Conservation (phyloP, 2,797 vertebrate species). For the Enoplosus armatus region DNA sequence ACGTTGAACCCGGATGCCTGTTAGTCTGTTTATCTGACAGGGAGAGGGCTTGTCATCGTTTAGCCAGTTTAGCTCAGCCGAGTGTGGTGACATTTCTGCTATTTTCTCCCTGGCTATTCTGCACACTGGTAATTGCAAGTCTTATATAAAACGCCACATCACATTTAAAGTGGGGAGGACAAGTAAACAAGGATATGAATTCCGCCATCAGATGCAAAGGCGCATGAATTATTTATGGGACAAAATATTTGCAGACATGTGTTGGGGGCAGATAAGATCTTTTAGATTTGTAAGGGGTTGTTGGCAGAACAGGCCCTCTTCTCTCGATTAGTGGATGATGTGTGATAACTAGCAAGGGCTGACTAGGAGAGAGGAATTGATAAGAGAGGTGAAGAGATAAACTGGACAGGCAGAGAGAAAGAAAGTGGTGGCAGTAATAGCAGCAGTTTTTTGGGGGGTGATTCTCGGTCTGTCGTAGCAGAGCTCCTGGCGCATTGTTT, state of each 20-base stretch:
- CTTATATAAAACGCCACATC: constrained; percentile 53
- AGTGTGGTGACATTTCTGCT: constrained; percentile 76
- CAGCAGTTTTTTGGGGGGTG: background rate
- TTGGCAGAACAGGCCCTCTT: constrained; percentile 66
- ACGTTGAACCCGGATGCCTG: constrained; percentile 54
- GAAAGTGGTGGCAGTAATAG: constrained; percentile 3
- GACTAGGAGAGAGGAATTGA: constrained; percentile 48
- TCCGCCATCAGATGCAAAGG: constrained; percentile 57
- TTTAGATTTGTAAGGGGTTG: constrained; percentile 58
- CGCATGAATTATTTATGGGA: constrained; percentile 72
- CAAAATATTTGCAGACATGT: constrained; percentile 71
- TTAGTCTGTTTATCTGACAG: constrained; percentile 72
- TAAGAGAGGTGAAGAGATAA: constrained; percentile 46
- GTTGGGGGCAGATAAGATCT: constrained; percentile 63
- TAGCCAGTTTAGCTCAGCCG: constrained; percentile 72
- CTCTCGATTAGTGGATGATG: constrained; percentile 61
- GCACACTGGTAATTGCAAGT: constrained; percentile 65
- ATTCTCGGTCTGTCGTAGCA: constrained; percentile 37
- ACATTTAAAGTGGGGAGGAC: constrained; percentile 51
- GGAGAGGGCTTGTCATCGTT: constrained; percentile 68
- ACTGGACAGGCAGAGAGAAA: constrained; percentile 12
- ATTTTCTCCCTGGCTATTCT: constrained; percentile 62
- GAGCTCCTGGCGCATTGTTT: constrained; percentile 58
- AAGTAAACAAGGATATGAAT: constrained; percentile 73
- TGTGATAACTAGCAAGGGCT: constrained; percentile 50